These are phyloP conservation scores for Oxystoma pomonae DNA, from an alignment of 2,888 invertebrate genomes.

Conservation along the genomic window DNA sequence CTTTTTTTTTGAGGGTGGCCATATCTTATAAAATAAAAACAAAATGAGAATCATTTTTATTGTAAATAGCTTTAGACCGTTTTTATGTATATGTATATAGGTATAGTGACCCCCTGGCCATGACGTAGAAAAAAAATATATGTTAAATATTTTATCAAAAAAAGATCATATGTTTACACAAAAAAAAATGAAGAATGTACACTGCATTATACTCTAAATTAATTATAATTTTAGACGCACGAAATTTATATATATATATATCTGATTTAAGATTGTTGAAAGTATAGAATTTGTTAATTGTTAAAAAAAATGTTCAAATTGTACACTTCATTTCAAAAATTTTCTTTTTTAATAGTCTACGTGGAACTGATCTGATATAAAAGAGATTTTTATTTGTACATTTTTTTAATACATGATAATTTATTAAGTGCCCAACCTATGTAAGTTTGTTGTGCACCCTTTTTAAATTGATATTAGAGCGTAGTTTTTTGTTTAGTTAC, in stretches of 20 bases:
- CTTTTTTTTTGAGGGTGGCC: not conserved
- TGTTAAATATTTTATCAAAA: constrained; percentile 8
- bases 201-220: too few relatives aligned
- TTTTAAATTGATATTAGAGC: constrained; percentile 25
- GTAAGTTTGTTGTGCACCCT: constrained; percentile 15
- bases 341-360: constrained; percentile 31
- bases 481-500: not conserved
- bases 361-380: constrained; percentile 39
- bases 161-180: not conserved
- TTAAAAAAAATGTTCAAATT: too few relatives aligned
- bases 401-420: constrained; percentile 20
- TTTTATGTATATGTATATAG: constrained; percentile 33
- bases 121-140: constrained; percentile 38
- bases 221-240: too few relatives aligned
- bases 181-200: too few relatives aligned
- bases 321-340: constrained; percentile 14
- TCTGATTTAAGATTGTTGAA: too few relatives aligned
- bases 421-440: constrained; percentile 18
- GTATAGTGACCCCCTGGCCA: constrained; percentile 38
- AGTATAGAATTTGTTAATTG: too few relatives aligned
- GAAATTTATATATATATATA: too few relatives aligned
- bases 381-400: constrained; percentile 31
- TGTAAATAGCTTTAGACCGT: constrained; percentile 42
- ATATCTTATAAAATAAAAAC: not conserved
- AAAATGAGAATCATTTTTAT: constrained; percentile 28